Percentiles rank a stretch among this genome's conserved stretches.
These are phyloP conservation scores for Nerophis lumbriciformis DNA, from an alignment of 2,113 vertebrate genomes.

Conservation along the genomic window DNA sequence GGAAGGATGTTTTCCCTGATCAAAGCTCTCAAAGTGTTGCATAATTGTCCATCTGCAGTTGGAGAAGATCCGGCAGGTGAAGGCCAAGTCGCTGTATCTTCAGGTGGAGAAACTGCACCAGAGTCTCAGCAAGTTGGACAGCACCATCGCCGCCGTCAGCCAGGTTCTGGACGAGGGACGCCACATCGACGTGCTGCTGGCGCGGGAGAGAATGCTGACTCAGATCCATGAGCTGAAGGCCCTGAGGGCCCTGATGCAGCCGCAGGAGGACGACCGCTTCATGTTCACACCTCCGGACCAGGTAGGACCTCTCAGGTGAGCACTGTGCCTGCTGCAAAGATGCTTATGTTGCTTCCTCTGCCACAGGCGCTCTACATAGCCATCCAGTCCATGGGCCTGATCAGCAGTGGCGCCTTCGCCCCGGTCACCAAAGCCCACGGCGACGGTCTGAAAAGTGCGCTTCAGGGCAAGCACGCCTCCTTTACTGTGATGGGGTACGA, in stretches of 20 bases:
- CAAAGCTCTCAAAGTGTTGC: not conserved
- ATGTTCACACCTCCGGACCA: conserved; percentile 96
- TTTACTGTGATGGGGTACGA: conserved; percentile 93
- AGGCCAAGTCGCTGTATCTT: conserved; percentile 95
- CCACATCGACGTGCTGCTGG: conserved; percentile 88
- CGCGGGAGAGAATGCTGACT: conserved; percentile 90
- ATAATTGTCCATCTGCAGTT: conserved; percentile 67
- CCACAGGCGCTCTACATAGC: conserved; percentile 81
- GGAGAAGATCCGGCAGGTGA: conserved; percentile 97
- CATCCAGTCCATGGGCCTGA: conserved; percentile 92
- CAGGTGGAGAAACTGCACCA: conserved; percentile 97
- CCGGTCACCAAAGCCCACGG: conserved; percentile 91
- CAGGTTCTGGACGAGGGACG: conserved; percentile 93
- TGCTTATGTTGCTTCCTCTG: not conserved
- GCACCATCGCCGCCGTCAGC: conserved; percentile 90
- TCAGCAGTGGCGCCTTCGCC: conserved; percentile 93
- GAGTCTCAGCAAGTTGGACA: conserved; percentile 91
- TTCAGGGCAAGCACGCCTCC: conserved; percentile 91
- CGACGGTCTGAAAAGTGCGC: conserved; percentile 85
- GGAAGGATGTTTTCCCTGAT: too few species aligned
- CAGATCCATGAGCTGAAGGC: conserved; percentile 97
- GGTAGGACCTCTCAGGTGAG: conserved; percentile 22
- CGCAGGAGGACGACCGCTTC: conserved; percentile 91
- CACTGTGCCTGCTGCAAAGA: not conserved
- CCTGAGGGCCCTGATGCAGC: conserved; percentile 84